These are phyloP conservation scores for Leptoclinus maculatus DNA, from an alignment of 2,797 vertebrate genomes.

Conservation along the genomic window DNA sequence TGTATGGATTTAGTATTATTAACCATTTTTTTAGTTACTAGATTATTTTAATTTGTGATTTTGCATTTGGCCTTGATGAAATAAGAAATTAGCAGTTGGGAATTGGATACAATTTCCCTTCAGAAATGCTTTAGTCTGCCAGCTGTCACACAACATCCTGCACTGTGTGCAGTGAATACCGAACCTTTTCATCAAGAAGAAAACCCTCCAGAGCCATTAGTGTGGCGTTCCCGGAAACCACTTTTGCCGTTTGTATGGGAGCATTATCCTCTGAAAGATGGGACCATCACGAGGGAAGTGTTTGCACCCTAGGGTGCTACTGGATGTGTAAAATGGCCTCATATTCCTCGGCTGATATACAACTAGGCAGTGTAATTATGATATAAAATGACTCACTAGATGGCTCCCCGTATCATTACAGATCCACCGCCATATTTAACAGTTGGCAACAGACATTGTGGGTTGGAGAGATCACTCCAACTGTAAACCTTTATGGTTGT, in stretches of 20 bases:
- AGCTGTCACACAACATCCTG: conserved; percentile 40
- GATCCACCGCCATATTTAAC: conserved; percentile 33
- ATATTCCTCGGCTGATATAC: conserved; percentile 26
- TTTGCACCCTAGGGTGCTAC: conserved; percentile 32
- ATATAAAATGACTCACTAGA: conserved; percentile 29
- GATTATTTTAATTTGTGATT: conserved; percentile 5
- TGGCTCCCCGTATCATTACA: conserved; percentile 34
- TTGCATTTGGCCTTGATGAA: conserved; percentile 7
- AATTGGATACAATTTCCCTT: background rate
- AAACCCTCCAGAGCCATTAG: conserved; percentile 12
- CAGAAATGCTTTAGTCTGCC: conserved; percentile 14
- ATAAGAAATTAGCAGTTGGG: conserved; percentile 7
- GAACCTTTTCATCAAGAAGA: conserved; percentile 19
- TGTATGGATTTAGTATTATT: background rate
- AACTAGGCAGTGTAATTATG: conserved; percentile 37
- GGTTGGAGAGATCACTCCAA: conserved; percentile 13
- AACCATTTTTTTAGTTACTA: too few relatives aligned
- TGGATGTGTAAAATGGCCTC: conserved; percentile 35
- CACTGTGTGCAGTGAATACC: conserved; percentile 3
- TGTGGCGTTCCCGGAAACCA: conserved; percentile 36
- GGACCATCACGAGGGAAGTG: conserved; percentile 21
- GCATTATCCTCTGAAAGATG: conserved; percentile 24
- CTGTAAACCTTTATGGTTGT: conserved; percentile 12
- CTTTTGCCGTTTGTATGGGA: conserved; percentile 24
- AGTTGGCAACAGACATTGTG: conserved; percentile 14